Evolutionary conservation across 2,797 vertebrate species (phyloP).

Genomic region (Semotilus atromaculatus): DNA sequence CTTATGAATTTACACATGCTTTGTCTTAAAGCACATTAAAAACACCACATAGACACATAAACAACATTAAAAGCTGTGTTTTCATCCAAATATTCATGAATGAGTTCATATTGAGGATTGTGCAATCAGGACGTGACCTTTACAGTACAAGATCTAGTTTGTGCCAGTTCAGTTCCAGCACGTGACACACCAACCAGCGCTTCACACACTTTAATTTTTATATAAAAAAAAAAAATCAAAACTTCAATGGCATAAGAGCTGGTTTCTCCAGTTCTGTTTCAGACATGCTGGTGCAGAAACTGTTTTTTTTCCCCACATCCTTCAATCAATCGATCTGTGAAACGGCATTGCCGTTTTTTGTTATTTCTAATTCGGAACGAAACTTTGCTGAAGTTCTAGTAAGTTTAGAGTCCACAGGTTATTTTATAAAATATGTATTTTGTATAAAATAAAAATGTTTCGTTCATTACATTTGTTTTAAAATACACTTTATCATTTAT

Average conservation of each 20-base stretch:
- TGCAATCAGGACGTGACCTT: no score
- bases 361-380: no score
- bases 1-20: no score
- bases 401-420: background rate
- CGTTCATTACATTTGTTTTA: background rate
- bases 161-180: background rate
- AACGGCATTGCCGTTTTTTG: no score
- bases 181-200: background rate
- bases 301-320: no score
- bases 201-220: background rate
- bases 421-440: background rate
- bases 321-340: background rate
- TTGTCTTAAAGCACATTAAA: no score
- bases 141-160: background rate
- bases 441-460: no score
- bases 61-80: no score
- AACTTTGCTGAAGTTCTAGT: background rate
- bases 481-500: no score
- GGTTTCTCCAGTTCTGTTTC: background rate
- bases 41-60: no score
- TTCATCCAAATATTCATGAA: background rate
- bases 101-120: background rate
- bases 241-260: background rate
- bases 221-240: no score
- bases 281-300: no score